Evolutionary conservation across 2,888 invertebrate species (phyloP).

Genomic region (Hofmannophila pseudospretella): DNA sequence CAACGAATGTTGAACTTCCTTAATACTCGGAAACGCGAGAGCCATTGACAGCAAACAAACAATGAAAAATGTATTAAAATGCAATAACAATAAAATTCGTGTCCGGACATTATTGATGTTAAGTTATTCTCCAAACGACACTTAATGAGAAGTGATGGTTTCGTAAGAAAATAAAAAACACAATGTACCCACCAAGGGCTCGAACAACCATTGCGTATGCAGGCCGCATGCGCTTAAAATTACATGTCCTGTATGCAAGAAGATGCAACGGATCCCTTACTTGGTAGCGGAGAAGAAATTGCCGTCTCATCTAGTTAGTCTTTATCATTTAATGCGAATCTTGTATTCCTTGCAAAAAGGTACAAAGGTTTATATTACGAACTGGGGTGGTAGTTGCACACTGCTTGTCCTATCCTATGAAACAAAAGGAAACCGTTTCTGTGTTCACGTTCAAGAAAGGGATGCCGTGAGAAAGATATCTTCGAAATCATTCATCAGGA

Average conservation of each 20-base stretch:
- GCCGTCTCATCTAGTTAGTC: constrained; percentile 22
- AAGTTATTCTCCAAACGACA: constrained; percentile 76
- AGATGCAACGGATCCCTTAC: constrained; percentile 9
- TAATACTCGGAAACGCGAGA: constrained; percentile 55
- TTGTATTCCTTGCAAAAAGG: too few relatives aligned
- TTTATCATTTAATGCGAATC: constrained; percentile 3
- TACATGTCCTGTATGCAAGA: constrained; percentile 39
- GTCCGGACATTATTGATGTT: constrained; percentile 75
- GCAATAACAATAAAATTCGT: constrained; percentile 77
- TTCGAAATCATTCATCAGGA: too few relatives aligned
- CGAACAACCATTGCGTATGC: constrained; percentile 60
- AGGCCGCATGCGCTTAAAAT: constrained; percentile 56
- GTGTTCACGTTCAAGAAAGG: too few relatives aligned
- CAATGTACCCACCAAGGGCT: constrained; percentile 57
- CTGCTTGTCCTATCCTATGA: too few relatives aligned
- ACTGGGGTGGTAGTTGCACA: too few relatives aligned
- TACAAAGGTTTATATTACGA: too few relatives aligned
- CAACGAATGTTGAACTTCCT: constrained; percentile 62
- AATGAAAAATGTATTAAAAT: constrained; percentile 75
- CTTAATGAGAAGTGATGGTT: constrained; percentile 78
- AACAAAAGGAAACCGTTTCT: too few relatives aligned
- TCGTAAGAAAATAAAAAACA: constrained; percentile 73
- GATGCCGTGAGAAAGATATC: too few relatives aligned
- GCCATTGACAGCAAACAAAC: constrained; percentile 55
- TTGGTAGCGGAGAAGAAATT: constrained; percentile 38